phyloP scores from a whole-genome alignment of 2,113 vertebrate species.

The Pycnonotus jocosus region DNA sequence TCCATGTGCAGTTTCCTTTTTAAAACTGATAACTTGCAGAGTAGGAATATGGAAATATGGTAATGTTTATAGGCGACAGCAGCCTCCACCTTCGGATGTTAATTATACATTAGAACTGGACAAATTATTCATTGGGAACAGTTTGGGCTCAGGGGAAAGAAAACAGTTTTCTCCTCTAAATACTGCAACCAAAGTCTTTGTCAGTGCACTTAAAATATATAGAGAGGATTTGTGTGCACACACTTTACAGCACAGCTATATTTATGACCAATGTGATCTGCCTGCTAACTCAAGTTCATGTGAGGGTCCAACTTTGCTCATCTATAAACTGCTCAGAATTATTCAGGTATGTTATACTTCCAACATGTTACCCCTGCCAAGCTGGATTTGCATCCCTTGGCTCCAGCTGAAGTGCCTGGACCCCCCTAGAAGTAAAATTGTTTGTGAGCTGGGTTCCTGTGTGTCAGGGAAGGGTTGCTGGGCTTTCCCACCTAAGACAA shows the following conservation, averaged over 20 bases:
- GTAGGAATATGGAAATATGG: background rate
- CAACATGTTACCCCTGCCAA: background rate
- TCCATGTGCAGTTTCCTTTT: background rate
- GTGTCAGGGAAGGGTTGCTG: background rate
- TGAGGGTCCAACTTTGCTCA: background rate
- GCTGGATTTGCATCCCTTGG: background rate
- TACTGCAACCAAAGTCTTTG: slow-evolving; percentile 5
- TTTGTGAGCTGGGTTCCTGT: background rate
- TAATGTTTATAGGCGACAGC: slow-evolving; percentile 11
- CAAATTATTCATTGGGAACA: slow-evolving; percentile 35
- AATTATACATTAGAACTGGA: slow-evolving; percentile 32
- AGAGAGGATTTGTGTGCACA: background rate
- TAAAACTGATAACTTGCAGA: background rate
- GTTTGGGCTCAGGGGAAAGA: slow-evolving; percentile 9
- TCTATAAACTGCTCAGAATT: background rate
- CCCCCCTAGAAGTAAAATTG: background rate
- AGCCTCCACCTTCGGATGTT: slow-evolving; percentile 12
- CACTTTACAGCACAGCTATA: background rate
- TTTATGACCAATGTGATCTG: background rate
- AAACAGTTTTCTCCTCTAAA: slow-evolving; percentile 21
- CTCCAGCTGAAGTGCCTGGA: background rate
- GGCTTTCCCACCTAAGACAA: background rate
- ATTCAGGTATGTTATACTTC: background rate
- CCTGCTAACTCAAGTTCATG: background rate
- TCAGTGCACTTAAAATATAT: background rate